Percentiles rank a stretch among this genome's conserved stretches.
These are phyloP conservation scores for Eupsilia transversa DNA, from an alignment of 2,888 invertebrate genomes.

Conservation along the genomic window DNA sequence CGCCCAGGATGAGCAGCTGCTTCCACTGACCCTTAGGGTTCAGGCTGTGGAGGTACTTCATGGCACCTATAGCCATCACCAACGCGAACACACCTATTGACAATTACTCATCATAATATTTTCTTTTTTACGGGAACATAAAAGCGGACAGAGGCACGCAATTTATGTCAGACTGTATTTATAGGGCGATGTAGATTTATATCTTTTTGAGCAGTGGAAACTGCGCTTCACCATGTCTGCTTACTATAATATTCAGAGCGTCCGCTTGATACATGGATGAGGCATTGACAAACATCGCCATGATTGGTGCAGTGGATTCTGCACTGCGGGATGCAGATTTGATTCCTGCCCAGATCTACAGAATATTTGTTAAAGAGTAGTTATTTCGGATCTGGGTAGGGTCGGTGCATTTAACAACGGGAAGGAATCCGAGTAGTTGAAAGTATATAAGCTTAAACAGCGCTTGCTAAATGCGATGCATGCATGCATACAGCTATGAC, in stretches of 20 bases:
- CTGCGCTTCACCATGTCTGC: background rate
- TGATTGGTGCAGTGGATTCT: conserved; percentile 1
- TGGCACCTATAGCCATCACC: conserved; percentile 95
- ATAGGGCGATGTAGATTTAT: background rate
- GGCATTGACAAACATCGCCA: background rate
- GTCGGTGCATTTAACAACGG: background rate
- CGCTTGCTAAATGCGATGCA: background rate
- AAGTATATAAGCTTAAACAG: conserved; percentile 1
- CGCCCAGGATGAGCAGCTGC: conserved; percentile 95
- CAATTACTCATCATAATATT: conserved; percentile 66
- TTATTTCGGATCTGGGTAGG: background rate
- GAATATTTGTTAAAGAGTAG: background rate
- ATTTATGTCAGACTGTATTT: background rate
- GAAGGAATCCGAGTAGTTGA: background rate
- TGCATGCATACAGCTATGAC: conserved; percentile 3
- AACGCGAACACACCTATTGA: conserved; percentile 97
- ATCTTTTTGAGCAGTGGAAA: background rate
- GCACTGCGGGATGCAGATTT: background rate
- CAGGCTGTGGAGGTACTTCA: conserved; percentile 96
- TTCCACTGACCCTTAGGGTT: conserved; percentile 97
- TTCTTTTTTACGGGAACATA: background rate
- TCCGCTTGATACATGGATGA: background rate
- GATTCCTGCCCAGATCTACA: background rate
- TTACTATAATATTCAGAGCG: background rate
- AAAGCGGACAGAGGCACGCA: background rate